phyloP scores from a whole-genome alignment of 2,888 invertebrate species.

The Herminia tarsipennalis region DNA sequence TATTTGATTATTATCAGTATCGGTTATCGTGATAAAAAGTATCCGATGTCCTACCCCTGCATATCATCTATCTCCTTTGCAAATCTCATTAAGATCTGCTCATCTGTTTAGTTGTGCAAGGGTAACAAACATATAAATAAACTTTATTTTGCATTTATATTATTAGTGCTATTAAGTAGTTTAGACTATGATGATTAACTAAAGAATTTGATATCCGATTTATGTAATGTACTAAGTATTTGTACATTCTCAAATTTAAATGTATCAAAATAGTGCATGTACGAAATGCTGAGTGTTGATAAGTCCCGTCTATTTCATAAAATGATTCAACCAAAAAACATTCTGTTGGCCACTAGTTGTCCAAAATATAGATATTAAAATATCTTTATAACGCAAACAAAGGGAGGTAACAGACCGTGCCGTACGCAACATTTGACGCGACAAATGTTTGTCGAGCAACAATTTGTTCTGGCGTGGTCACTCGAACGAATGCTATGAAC shows the following conservation, averaged over 20 bases:
- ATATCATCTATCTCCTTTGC: too few relatives aligned
- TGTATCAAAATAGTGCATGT: too few relatives aligned
- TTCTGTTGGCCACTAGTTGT: conserved; percentile 10
- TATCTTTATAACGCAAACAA: conserved; percentile 39
- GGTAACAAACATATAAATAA: neutral
- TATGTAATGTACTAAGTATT: too few relatives aligned
- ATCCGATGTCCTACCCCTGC: too few relatives aligned
- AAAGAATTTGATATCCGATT: too few relatives aligned
- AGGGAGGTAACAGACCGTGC: conserved; percentile 33
- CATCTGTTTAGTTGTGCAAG: too few relatives aligned
- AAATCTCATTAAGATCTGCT: too few relatives aligned
- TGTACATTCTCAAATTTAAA: too few relatives aligned
- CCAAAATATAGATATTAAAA: conserved; percentile 37
- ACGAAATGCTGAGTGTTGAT: too few relatives aligned
- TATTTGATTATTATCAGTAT: too few relatives aligned
- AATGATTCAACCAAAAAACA: conserved; percentile 6
- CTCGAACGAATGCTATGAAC: conserved; percentile 27
- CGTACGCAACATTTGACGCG: conserved; percentile 41
- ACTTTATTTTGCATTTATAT: too few relatives aligned
- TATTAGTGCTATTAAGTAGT: neutral
- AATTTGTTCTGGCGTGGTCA: conserved; percentile 37
- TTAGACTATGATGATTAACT: neutral
- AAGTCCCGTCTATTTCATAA: neutral
- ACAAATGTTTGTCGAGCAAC: conserved; percentile 34
- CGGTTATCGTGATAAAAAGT: too few relatives aligned